Conservation (phyloP, 1,140 invertebrate genomes). For the Arion vulgaris region DNA sequence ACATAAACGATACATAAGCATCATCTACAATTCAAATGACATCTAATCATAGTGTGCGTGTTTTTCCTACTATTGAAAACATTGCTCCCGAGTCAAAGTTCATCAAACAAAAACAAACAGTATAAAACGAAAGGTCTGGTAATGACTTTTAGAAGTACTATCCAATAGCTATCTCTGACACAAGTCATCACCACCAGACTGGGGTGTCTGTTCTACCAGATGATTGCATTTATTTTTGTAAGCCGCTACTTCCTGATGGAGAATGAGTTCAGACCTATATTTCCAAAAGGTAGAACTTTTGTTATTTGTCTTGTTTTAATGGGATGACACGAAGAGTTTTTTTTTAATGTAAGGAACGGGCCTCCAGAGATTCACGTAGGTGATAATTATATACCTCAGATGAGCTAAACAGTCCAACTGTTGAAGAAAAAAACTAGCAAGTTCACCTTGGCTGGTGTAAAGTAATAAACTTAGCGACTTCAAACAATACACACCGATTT, state of each 20-base stretch:
- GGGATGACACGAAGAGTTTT: neutral
- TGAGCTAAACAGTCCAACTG: neutral
- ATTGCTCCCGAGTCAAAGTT: no score
- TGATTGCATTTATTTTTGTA: neutral
- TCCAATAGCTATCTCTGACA: no score
- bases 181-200: neutral
- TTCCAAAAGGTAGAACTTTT: neutral
- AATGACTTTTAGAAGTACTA: no score
- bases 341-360: neutral
- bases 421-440: neutral
- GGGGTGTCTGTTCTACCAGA: neutral
- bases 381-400: neutral
- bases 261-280: neutral
- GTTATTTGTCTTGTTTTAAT: neutral
- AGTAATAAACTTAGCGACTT: no score
- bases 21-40: no score
- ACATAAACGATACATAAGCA: no score
- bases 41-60: no score
- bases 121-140: no score
- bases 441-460: no score
- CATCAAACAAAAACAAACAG: no score
- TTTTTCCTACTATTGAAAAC: no score
- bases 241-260: neutral
- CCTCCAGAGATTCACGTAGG: neutral
- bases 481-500: no score